Percentiles rank a stretch among this genome's conserved stretches.
Conservation (phyloP, 2,113 vertebrate species). For the Ptilonorhynchus violaceus region DNA sequence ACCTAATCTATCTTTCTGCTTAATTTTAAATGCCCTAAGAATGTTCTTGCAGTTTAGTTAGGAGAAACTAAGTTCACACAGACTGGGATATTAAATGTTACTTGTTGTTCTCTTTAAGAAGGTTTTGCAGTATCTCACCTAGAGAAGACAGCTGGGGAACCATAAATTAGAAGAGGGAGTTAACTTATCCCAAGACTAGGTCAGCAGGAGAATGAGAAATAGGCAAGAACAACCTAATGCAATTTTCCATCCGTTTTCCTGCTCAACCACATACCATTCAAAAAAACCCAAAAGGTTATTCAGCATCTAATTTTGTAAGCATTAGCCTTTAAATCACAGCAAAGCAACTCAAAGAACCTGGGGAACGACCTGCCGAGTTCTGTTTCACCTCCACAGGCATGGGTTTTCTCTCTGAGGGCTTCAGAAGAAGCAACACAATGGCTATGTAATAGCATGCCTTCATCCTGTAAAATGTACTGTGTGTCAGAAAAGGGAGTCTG, state of each 20-base stretch:
- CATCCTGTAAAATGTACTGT: not conserved
- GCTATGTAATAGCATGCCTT: not conserved
- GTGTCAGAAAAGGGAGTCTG: not conserved
- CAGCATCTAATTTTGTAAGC: not conserved
- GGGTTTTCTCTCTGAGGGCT: conserved; percentile 17
- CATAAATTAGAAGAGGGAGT: not conserved
- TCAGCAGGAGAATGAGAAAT: conserved; percentile 12
- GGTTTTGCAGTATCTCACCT: not conserved
- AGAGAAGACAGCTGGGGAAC: not conserved
- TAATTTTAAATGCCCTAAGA: not conserved
- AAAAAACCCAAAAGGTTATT: conserved; percentile 15
- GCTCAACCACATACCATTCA: not conserved
- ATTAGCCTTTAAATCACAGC: conserved; percentile 42
- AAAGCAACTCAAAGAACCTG: not conserved
- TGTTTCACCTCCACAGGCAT: not conserved
- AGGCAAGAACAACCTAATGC: not conserved
- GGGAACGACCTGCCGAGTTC: not conserved
- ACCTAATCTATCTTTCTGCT: not conserved
- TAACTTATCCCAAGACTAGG: not conserved
- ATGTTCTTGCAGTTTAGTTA: not conserved
- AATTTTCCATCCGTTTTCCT: conserved; percentile 28
- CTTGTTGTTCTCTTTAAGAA: not conserved
- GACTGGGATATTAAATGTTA: not conserved
- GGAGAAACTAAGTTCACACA: not conserved
- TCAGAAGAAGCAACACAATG: not conserved